Evolutionary conservation across 1,140 invertebrate species (phyloP).

Genomic region (Lordiphosa clarofinis): DNA sequence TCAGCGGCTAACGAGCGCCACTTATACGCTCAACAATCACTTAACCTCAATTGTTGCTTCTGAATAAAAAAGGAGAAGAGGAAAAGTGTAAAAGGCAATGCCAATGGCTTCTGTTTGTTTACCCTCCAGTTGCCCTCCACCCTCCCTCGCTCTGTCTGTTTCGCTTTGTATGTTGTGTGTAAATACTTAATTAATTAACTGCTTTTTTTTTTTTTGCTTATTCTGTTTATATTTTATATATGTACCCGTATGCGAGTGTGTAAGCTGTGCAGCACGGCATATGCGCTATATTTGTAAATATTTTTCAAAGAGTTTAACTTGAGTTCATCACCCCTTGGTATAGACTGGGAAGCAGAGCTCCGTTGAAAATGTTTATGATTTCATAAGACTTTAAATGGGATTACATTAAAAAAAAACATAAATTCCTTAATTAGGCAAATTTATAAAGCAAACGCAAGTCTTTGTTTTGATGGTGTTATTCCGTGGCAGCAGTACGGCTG

Average conservation of each 20-base stretch:
- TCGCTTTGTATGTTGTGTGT: slow-evolving; percentile 43
- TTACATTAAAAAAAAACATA: too few species aligned
- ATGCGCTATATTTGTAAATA: slow-evolving; percentile 27
- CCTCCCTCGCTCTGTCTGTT: slow-evolving; percentile 1
- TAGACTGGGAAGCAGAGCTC: too few species aligned
- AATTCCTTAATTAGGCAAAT: too few species aligned
- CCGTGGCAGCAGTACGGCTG: too few species aligned
- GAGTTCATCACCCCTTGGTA: too few species aligned
- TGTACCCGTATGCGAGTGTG: too few species aligned
- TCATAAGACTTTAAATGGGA: too few species aligned
- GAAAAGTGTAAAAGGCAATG: slow-evolving; percentile 68
- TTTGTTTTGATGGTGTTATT: too few species aligned
- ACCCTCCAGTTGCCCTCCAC: slow-evolving; percentile 3
- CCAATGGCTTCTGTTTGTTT: slow-evolving; percentile 47
- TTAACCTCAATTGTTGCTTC: slow-evolving; percentile 71
- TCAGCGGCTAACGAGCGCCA: slow-evolving; percentile 70
- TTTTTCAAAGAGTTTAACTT: not conserved
- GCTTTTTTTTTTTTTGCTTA: slow-evolving; percentile 46
- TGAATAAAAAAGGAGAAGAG: slow-evolving; percentile 43
- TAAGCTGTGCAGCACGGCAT: slow-evolving; percentile 18
- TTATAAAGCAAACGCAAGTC: too few species aligned
- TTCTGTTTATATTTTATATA: slow-evolving; percentile 13
- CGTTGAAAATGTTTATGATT: too few species aligned
- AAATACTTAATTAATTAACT: slow-evolving; percentile 73
- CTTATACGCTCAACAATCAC: slow-evolving; percentile 71